Base-by-base conservation (phyloP, 1,140 invertebrate species). In the Caenorhabditis remanei region DNA sequence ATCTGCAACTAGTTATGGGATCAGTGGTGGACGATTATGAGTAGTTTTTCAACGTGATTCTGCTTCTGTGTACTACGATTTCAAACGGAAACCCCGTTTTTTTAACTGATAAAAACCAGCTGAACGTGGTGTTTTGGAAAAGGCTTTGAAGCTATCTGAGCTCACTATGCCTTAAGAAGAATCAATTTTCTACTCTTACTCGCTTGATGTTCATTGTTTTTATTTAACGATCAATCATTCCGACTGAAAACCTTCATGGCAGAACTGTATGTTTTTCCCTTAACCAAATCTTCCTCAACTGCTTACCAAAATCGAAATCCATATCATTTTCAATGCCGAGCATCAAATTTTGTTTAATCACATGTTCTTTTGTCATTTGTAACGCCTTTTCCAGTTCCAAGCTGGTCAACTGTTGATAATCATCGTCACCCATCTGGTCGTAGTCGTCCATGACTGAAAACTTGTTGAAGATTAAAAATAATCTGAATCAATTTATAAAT, bases 381-480 rank as follows among this genome's bases (percentile, higher is more conserved):
- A 79, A n/a, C 13, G 71, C 71, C 24, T 50, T 79, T 24, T 79
- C 13, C 19, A 79, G 46, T 11, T 79, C 13, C 43, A 50, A 32
- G 4, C 21, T 41, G 5, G 71, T 11, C 32, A 48, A 13, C 2
- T 53, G 46, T 21, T 14, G 71, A 14, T 32, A 43, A 9, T 11
- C 46, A 4, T 13, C 19, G 13, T 50, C 46, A 11, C 53, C 71
- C 41, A 71, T 46, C n/a, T n/a, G 32, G 9, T 79, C 46, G 43
- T n/a, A 75, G 11, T 19, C 71, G n/a, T 79, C 71, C 71, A 79
- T 53, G 50, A 6, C n/a, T 79, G 71, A 48, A 41, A 79, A 79
- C 24, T 79, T 11, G 3, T 13, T 24, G 4, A 14, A 4, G 1
- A 19, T 58, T 4, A 19, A 19, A 19, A 0, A n/a, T n/a, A 19